These are phyloP conservation scores for Leptinotarsa texana DNA, from an alignment of 1,140 invertebrate genomes.

Conservation along the genomic window DNA sequence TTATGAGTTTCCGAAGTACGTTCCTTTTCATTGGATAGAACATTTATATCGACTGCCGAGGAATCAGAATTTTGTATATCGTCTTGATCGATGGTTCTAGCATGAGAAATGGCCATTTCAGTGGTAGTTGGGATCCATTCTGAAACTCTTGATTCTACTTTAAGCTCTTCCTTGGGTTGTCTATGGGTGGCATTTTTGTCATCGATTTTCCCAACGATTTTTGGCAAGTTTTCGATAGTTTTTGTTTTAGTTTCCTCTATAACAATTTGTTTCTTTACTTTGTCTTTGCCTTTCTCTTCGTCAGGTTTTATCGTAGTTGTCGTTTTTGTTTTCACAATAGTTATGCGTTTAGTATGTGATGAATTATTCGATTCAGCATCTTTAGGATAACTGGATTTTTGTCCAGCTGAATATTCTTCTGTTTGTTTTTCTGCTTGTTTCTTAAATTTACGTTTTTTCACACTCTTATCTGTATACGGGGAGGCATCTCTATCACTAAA, in stretches of 20 bases:
- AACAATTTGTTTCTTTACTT: background rate
- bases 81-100: background rate
- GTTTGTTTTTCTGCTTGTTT: conserved; percentile 61
- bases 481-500: conserved; percentile 44
- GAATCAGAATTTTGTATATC: background rate
- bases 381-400: conserved; percentile 44
- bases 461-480: conserved; percentile 55
- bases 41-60: background rate
- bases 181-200: background rate
- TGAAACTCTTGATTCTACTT: background rate
- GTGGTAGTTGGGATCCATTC: background rate
- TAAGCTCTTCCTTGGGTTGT: background rate
- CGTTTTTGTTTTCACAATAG: conserved; percentile 30
- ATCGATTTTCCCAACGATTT: background rate
- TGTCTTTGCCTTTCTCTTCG: background rate
- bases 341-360: conserved; percentile 41
- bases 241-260: conserved; percentile 19
- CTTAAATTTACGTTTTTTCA: conserved; percentile 59
- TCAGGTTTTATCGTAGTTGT: conserved; percentile 8
- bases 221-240: conserved; percentile 11
- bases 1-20: background rate
- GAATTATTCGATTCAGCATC: conserved; percentile 37
- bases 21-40: background rate
- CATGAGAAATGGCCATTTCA: background rate
- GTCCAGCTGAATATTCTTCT: conserved; percentile 61